Evolutionary conservation across 2,113 vertebrate species (phyloP).

Genomic region (Nycticebus coucang): DNA sequence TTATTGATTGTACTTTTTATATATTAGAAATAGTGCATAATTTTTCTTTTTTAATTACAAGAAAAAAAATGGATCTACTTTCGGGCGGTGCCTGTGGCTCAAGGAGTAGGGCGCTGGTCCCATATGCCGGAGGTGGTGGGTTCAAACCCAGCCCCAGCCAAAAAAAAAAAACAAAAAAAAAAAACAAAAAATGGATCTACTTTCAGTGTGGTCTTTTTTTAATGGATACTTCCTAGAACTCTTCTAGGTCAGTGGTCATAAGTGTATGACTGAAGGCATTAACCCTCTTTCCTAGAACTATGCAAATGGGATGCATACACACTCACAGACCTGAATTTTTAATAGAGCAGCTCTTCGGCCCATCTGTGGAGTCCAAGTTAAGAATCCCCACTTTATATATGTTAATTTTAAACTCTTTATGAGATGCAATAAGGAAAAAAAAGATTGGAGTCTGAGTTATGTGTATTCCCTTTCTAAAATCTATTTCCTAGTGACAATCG

Average conservation of each 20-base stretch:
- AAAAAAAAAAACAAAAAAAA: too few species aligned
- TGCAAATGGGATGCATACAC: background rate
- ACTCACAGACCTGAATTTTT: background rate
- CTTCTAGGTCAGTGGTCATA: conserved; percentile 9
- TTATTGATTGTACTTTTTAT: background rate
- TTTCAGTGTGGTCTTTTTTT: conserved; percentile 6
- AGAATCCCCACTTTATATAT: background rate
- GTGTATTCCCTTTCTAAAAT: conserved; percentile 8
- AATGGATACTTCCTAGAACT: conserved; percentile 20
- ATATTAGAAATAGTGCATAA: conserved; percentile 24
- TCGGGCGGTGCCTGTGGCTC: too few species aligned
- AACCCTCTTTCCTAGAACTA: background rate
- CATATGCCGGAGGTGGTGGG: too few species aligned
- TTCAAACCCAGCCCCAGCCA: too few species aligned
- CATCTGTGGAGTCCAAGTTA: background rate
- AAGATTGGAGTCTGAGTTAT: background rate
- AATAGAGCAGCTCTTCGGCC: background rate
- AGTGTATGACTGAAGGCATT: background rate
- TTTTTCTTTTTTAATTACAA: background rate
- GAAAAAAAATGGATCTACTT: background rate
- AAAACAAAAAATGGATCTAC: conserved; percentile 2
- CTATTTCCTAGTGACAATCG: background rate
- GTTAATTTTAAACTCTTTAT: conserved; percentile 11
- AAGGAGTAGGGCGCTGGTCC: too few species aligned
- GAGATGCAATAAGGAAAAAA: background rate